Base-by-base conservation (phyloP, 2,888 invertebrate species). In the Pollenia griseotomentosa region DNA sequence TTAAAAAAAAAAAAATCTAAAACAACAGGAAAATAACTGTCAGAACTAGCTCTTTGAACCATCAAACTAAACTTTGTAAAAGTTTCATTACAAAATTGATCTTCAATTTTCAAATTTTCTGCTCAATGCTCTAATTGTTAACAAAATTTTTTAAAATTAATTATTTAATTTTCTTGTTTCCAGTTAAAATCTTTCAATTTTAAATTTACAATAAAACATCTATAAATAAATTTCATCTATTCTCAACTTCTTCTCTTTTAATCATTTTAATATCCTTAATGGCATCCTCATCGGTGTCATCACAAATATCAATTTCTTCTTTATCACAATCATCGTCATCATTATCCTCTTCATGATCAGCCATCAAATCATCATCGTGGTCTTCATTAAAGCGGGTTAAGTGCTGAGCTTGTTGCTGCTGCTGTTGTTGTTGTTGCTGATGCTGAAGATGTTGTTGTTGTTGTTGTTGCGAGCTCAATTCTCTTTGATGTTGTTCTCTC, bases 191-290 rank as follows among this genome's bases (percentile, higher is more conserved):
- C 19, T 16, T 66, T 42, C 9, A 33, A 33, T 59, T 12, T 65
- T 12, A n/a, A 42, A 65, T 88, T 90, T 92, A 92, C 89, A 92
- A 90, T 89, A 92, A 89, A 85, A 92, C 92, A 87, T 92, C 92
- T 88, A 92, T 91, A 89, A 90, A 92, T 90, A 92, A 90, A 90
- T 92, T 92, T 92, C 92, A 92, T 92, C 92, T 92, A 88, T 89
- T 88, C 88, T 88, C 89, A 77, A 88, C 65, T 78, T 89, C 84
- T 81, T 73, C 70, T 44, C 70, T 63, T 81, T 88, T 87, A 70
- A 79, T 74, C 86, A 88, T 87, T 87, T 89, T 89, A 79, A 89
- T 87, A 77, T 88, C 86, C 61, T 85, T 86, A 51, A 83, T 87
- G 84, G 90, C 89, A 66, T 89, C 89, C 23, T 92, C 92, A 42